A percentile compares a stretch with the other conserved stretches of the same genome.
phyloP scores from a whole-genome alignment of 2,888 invertebrate species.

The Rutpela maculata region DNA sequence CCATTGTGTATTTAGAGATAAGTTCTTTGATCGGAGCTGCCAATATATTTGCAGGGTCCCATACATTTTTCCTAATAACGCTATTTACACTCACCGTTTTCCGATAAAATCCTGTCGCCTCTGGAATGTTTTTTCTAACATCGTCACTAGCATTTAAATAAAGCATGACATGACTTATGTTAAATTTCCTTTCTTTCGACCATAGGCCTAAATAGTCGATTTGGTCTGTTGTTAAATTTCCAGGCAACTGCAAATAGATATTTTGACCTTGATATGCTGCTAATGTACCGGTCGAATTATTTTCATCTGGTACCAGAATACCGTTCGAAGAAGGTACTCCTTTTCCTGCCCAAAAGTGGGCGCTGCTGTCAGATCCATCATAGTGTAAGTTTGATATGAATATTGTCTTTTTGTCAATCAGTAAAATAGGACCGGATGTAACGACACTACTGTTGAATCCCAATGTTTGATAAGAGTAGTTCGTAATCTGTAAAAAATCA shows the following conservation, averaged over 20 bases:
- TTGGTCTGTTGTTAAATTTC: conserved; percentile 51
- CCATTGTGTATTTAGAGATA: no score
- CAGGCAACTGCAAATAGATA: conserved; percentile 60
- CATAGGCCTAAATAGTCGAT: conserved; percentile 61
- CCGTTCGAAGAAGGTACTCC: conserved; percentile 42
- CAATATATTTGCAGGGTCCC: no score
- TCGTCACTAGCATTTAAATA: conserved; percentile 11
- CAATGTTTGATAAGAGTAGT: conserved; percentile 40
- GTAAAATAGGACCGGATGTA: conserved; percentile 59
- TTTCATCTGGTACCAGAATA: conserved; percentile 27
- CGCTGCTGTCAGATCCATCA: conserved; percentile 51
- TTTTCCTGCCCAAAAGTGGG: conserved; percentile 61
- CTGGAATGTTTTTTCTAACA: conserved; percentile 18
- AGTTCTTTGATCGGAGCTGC: no score
- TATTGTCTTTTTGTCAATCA: conserved; percentile 61
- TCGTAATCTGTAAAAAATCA: conserved; percentile 17
- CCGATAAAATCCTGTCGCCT: conserved; percentile 11
- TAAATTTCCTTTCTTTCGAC: conserved; percentile 16
- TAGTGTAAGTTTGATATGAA: conserved; percentile 62
- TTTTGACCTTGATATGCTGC: conserved; percentile 48
- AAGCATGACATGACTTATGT: conserved; percentile 5
- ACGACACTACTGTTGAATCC: conserved; percentile 54
- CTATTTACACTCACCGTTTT: conserved; percentile 23
- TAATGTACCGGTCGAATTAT: background rate
- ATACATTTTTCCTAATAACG: background rate